Base-by-base conservation (phyloP, 2,797 vertebrate species). In the Rhodeus uyekii region DNA sequence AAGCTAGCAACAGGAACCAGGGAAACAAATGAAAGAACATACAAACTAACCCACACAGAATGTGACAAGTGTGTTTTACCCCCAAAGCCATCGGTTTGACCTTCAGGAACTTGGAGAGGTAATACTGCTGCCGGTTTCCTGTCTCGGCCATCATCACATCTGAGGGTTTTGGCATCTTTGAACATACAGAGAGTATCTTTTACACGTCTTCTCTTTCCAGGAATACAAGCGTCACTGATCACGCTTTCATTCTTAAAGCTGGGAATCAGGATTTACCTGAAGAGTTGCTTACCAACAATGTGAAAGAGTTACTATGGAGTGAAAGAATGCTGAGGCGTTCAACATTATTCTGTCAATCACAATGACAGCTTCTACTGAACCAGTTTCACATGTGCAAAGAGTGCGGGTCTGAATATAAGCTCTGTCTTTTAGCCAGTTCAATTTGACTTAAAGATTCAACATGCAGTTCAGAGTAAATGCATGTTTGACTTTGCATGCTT, bases 61-160 rank as follows among this genome's bases (percentile, higher is more conserved):
- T 3, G 9, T 22, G 2, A 61, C 2, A 14, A 63, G 12, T 63
- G 24, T 34, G 38, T 32, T 63, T 61, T 64, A 76, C 58, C 75
- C 75, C 75, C 75, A 76, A 14, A 63, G 19, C 39, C 58, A 38
- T 4, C 5, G 79, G 79, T 34, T 65, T 34, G 58, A 5, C 32
- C 4, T 14, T 46, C 58, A 76, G 75, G 75, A 76, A 76, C 58
- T 13, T 34, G 58, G 39, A 46, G 39, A 48, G 7, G 8, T 76
- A 58, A 76, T 76, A 16, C 38, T 76, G 39, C 27, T 64, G 19
- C 4, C 64, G 38, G 27, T n/a, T n/a, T n/a, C n/a, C n/a, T n/a
- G n/a, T n/a, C n/a, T n/a, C n/a, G n/a, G n/a, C n/a, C n/a, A 58
- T 61, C 58, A 76, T 76, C 39, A 38, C 44, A 36, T 50, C 55